phyloP scores from a whole-genome alignment of 2,113 vertebrate genomes.

The Pimephales promelas region DNA sequence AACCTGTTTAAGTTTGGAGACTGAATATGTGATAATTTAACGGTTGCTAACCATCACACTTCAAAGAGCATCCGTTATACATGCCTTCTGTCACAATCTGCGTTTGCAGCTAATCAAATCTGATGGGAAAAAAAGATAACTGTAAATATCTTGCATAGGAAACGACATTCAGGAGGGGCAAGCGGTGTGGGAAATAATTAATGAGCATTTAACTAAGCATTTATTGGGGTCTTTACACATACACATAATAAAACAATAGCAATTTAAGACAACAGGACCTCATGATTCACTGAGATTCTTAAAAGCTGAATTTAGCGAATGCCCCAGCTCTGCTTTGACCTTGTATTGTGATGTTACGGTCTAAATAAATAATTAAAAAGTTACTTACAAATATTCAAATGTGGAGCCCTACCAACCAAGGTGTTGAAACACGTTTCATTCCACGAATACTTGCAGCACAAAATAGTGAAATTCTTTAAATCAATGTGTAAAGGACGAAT shows the following conservation, averaged over 20 bases:
- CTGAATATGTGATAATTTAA: conserved; percentile 64
- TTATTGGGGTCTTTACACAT: neutral
- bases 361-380: neutral
- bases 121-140: conserved; percentile 3
- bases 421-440: neutral
- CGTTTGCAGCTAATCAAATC: conserved; percentile 31
- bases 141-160: neutral
- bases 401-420: neutral
- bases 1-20: conserved; percentile 65
- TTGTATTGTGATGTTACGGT: neutral
- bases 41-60: conserved; percentile 48
- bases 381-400: neutral
- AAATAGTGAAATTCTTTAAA: neutral
- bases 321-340: neutral
- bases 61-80: conserved; percentile 38
- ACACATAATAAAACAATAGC: neutral
- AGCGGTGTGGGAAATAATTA: neutral
- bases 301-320: too few species aligned
- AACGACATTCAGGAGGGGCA: neutral
- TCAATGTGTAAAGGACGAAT: neutral
- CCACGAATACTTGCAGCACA: neutral
- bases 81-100: conserved; percentile 52
- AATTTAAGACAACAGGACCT: neutral
- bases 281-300: neutral
- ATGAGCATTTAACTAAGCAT: neutral